Base-by-base conservation (phyloP, 2,797 vertebrate species). In the Alectoris magna region DNA sequence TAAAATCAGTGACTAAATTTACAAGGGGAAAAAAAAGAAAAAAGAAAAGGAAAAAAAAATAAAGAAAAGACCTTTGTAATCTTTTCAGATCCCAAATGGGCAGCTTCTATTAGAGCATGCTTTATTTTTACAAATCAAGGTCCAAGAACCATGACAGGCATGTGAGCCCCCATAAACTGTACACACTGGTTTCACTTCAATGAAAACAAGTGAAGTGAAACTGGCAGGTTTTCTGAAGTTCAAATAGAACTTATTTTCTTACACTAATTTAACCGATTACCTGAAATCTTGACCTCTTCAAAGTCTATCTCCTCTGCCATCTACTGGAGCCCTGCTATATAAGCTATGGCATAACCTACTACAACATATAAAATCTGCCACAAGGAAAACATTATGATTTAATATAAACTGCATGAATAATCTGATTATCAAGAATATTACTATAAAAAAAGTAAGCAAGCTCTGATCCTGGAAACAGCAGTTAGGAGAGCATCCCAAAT, bases 241-340 rank as follows among this genome's bases (percentile, higher is more conserved):
- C 60, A 91, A 90, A 86, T 53, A 76, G 91, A 91, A 86, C 48
- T 88, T 67, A 53, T 23, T 81, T 88, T 90, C 80, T 53, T 82
- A 36, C 68, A 49, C 53, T 91, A 77, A 87, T 93, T 88, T 93
- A 84, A 90, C 9, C 3, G 38, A 68, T 71, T 66, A 91, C 83
- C 83, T 88, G 80, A 82, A 67, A 95, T 59, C 23, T 70, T 91
- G 64, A 87, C 58, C 83, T 86, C 41, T 38, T 74, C 44, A 90
- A 95, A 94, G n/a, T 12, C 91, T 93, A 71, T 56, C 93, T 96
- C 87, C 93, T 95, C 93, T 95, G 94, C 91, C 96, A 96, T 82
- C 95, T 96, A 88, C 94, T 96, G 96, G 95, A 94, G 71, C 62
- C 53, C 72, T 91, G 68, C 36, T 93, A 84, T 48, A 93, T 74